A percentile compares a stretch with the other conserved stretches of the same genome.
Conservation (phyloP, 2,888 invertebrate genomes). For the Ephialtes manifestator region DNA sequence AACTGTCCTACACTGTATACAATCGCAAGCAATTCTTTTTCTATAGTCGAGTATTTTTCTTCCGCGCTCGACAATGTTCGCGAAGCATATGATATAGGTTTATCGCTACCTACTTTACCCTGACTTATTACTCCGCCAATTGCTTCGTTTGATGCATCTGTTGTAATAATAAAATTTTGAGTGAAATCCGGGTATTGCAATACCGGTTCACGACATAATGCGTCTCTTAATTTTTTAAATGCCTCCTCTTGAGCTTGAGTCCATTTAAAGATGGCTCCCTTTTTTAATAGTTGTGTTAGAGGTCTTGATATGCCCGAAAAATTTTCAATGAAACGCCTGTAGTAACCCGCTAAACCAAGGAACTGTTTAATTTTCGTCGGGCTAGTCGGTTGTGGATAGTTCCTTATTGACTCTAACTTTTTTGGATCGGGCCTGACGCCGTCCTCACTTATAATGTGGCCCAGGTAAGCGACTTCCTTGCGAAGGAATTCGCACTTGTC, state of each 20-base stretch:
- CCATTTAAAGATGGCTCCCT: conserved; percentile 42
- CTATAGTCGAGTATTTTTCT: conserved; percentile 54
- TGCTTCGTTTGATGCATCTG: conserved; percentile 72
- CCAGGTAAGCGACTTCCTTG: conserved; percentile 74
- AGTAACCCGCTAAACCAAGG: conserved; percentile 78
- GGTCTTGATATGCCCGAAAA: conserved; percentile 68
- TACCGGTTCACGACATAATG: conserved; percentile 64
- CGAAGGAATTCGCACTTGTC: conserved; percentile 75
- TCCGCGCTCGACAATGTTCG: conserved; percentile 66
- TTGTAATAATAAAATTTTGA: conserved; percentile 69
- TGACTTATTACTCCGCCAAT: conserved; percentile 75
- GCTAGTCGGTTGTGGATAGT: conserved; percentile 71
- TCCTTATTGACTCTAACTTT: conserved; percentile 69
- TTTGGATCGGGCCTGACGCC: conserved; percentile 75
- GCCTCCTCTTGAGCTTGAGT: conserved; percentile 47
- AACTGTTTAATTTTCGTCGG: conserved; percentile 74
- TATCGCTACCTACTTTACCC: conserved; percentile 63
- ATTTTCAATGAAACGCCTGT: conserved; percentile 77
- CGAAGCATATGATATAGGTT: conserved; percentile 60
- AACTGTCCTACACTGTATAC: conserved; percentile 71
- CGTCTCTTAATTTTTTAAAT: conserved; percentile 59
- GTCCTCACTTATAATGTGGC: conserved; percentile 74
- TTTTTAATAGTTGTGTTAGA: conserved; percentile 54
- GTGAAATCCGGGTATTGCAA: conserved; percentile 74
- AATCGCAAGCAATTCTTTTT: conserved; percentile 65